Percentiles rank a stretch among this genome's conserved stretches.
Evolutionary conservation across 2,113 vertebrate species (phyloP).

Genomic region (Saimiri boliviensis): DNA sequence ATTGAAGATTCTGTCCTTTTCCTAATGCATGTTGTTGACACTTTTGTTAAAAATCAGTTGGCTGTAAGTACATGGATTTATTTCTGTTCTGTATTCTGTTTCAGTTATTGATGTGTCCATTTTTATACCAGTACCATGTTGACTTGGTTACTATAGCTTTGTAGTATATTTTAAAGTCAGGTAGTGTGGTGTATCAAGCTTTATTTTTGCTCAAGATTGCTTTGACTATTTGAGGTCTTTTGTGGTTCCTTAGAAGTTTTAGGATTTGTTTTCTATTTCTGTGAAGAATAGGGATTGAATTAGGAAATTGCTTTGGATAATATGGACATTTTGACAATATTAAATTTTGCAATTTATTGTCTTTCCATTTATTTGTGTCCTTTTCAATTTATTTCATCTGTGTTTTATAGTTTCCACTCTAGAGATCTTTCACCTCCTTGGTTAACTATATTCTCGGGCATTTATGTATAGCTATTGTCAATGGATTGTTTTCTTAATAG

Average conservation of each 20-base stretch:
- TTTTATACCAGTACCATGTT: neutral
- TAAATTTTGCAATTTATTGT: no score
- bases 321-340: no score
- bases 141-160: neutral
- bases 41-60: neutral
- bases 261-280: neutral
- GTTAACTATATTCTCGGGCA: neutral
- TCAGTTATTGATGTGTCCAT: neutral
- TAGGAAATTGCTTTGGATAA: no score
- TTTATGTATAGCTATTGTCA: neutral
- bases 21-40: neutral
- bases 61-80: neutral
- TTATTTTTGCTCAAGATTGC: neutral
- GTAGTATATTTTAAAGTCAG: neutral
- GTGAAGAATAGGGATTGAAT: neutral
- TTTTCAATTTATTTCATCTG: neutral
- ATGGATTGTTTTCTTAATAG: neutral
- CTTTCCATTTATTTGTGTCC: no score
- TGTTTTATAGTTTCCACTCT: neutral
- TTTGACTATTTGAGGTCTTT: neutral
- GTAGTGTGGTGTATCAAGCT: neutral
- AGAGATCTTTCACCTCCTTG: neutral
- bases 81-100: neutral
- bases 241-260: neutral
- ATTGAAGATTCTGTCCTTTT: neutral